A percentile compares a stretch with the other conserved stretches of the same genome.
phyloP scores from a whole-genome alignment of 2,113 vertebrate genomes.

The Psittacula cyanocephala region DNA sequence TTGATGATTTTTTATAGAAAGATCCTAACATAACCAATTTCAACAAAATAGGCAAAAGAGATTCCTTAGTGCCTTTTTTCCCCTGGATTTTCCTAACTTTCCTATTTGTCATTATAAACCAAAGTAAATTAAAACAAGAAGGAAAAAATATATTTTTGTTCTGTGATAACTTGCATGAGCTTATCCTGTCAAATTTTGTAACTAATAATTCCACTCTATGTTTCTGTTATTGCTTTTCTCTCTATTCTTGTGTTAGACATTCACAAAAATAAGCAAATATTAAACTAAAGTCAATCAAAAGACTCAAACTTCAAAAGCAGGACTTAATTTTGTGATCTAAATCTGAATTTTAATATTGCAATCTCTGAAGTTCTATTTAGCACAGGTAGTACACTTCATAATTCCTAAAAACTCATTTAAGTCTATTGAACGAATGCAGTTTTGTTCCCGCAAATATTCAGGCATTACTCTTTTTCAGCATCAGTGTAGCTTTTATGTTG shows the following conservation, averaged over 20 bases:
- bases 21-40: fast-evolving
- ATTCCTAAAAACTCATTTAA: not conserved
- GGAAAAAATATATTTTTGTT: not conserved
- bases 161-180: not conserved
- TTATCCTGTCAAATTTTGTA: not conserved
- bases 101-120: not conserved
- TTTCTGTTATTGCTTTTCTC: not conserved
- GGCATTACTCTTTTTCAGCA: not conserved
- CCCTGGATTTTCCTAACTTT: not conserved
- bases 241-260: not conserved
- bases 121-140: not conserved
- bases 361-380: not conserved
- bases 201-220: not conserved
- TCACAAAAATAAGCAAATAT: not conserved
- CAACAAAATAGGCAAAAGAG: not conserved
- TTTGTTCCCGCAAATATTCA: not conserved
- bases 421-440: not conserved
- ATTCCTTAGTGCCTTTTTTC: not conserved
- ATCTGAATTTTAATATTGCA: not conserved
- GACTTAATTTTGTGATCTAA: not conserved
- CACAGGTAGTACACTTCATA: not conserved
- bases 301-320: fast-evolving
- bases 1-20: not conserved
- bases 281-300: not conserved
- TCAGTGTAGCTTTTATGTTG: not conserved